Evolutionary conservation across 1,140 invertebrate genomes (phyloP), one percentile per base, ranked within the genome.

Genomic region (Atta colombica): DNA sequence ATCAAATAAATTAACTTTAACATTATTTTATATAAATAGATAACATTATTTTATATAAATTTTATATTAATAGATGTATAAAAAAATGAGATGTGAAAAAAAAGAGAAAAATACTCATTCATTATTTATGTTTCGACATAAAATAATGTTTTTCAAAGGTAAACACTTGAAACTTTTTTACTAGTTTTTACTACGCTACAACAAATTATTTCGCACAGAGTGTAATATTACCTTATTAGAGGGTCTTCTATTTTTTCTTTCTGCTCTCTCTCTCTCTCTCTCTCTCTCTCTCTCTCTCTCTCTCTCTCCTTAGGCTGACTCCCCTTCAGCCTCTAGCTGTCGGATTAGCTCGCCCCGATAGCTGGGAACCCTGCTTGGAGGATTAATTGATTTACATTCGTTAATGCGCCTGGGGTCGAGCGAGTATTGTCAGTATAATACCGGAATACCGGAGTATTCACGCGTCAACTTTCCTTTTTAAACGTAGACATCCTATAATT

Each of bases 381-480:
- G 69, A 84, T 84, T 84, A 84, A 84, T 84, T 84, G 80, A 84
- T 84, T 84, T 84, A 84, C 69, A 84, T 84, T 84, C 80, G 45
- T 84, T 84, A 84, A 84, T 84, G 28, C 68, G 53, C 25, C 39
- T 58, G 18, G 55, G 80, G 39, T 75, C 25, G 28, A 84, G 80
- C 80, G 68, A 74, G 25, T 61, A 75, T 75, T 61, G 55, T 84
- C 69, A 55, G 74, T 75, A 75, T 74, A 75, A 75, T 65, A 39
- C 55, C 39, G 55, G 68, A 74, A 82, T 66, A 69, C 12, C n/a
- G 55, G 39, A 49, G 14, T 51, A 51, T 74, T 35, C 58, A 63
- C 55, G 39, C 39, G n/a, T 75, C 25, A 21, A 61, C 18, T 7
- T 72, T 75, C 14, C 58, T 74, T 61, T 14, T 61, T 75, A 35